Evolutionary conservation across 92 coral and sea anemone species (phyloP).

Genomic region (Siderastrea siderea): DNA sequence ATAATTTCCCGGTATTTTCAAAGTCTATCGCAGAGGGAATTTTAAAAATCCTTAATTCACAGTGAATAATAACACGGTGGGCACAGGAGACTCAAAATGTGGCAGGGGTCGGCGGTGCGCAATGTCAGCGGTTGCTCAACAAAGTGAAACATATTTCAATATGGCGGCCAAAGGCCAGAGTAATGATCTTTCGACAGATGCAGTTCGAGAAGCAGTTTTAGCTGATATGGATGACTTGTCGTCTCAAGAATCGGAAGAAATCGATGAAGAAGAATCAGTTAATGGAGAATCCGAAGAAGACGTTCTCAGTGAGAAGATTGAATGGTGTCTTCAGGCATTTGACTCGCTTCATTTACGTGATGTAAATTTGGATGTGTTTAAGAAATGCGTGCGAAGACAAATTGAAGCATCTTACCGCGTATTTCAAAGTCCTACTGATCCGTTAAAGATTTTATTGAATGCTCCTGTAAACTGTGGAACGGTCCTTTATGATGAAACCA

Average conservation of each 20-base stretch:
- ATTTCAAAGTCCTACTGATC: constrained; percentile 56
- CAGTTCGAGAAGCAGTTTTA: constrained; percentile 42
- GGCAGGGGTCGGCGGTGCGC: background rate
- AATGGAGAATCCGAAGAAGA: constrained; percentile 19
- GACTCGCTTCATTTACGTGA: constrained; percentile 49
- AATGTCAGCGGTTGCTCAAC: no score
- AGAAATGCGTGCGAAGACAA: constrained; percentile 35
- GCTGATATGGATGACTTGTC: constrained; percentile 32
- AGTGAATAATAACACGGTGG: constrained; percentile 4
- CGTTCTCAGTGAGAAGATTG: constrained; percentile 44
- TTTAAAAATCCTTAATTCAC: background rate
- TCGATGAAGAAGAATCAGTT: constrained; percentile 27
- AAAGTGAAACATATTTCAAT: constrained; percentile 3
- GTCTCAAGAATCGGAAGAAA: constrained; percentile 37
- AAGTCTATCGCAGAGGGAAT: constrained; percentile 2
- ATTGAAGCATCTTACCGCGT: constrained; percentile 46
- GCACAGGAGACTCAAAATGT: constrained; percentile 38
- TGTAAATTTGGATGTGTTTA: constrained; percentile 41
- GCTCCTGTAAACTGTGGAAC: constrained; percentile 58
- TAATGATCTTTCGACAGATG: constrained; percentile 28
- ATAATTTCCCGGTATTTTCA: constrained; percentile 3
- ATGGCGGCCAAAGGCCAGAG: constrained; percentile 29
- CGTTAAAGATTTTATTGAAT: constrained; percentile 46
- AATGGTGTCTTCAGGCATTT: constrained; percentile 59
- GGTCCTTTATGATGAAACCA: constrained; percentile 43